Base-by-base conservation (phyloP, 2,797 vertebrate genomes). In the Selene dorsalis region DNA sequence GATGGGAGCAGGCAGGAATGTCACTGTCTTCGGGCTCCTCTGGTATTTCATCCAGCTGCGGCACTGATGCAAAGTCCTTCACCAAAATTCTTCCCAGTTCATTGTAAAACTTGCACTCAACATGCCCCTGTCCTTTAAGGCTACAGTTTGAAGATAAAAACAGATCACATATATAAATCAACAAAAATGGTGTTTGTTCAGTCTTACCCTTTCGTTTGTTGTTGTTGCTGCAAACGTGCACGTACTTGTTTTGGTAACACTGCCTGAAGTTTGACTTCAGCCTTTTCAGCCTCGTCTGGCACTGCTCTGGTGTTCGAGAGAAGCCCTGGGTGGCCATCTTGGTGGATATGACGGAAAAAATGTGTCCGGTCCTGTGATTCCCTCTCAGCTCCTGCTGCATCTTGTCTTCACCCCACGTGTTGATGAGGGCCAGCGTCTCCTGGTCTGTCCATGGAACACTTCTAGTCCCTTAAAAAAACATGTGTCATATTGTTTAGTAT, bases 181-280 rank as follows among this genome's bases (percentile, higher is more conserved):
- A 18, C 17, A 20, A 35, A 35, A 35, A 1, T 35, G 32, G 7
- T 35, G 32, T 35, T 35, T 2, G 32, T 35, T 35, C 32, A 8
- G 32, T 35, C 32, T 35, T 35, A 8, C 32, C 32, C 32, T 0
- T 28, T 9, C 52, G 8, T 1, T 4, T 22, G 7, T 20, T 22
- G 9, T 20, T 20, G 52, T 4, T 4, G 17, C 7, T 50, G 18
- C 3, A 14, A 30, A 45, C 18, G 8, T 0, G 6, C 32, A 35
- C 88, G 0, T 85, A 94, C 93, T 93, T 95, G 91, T 89, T 94
- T 56, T 94, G 92, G 65, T 93, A 93, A 88, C 91, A 93, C 14
- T 95, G 94, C 77, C 93, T 91, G 82, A 94, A 95, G 73, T 68
- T 90, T 0, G 92, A 77, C 62, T 93, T 94, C 47, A 95, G 82